These are phyloP conservation scores for Planococcus citri DNA, from an alignment of 1,140 invertebrate species.

Conservation along the genomic window DNA sequence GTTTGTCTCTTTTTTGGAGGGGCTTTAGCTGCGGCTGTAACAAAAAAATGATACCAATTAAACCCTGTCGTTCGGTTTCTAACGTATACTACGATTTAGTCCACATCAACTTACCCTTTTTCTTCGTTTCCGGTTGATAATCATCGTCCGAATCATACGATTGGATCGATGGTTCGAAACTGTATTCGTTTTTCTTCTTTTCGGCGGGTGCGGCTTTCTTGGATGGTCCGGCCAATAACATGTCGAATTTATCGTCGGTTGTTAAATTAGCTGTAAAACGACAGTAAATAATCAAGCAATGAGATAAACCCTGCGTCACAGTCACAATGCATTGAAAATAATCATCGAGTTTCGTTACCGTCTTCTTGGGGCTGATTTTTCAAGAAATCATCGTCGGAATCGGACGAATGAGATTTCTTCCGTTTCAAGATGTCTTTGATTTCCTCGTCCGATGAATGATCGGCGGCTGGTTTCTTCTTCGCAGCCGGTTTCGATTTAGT, in stretches of 20 bases:
- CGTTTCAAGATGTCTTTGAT: slow-evolving; percentile 17
- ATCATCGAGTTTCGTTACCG: background rate
- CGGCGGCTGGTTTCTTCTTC: background rate
- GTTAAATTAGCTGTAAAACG: background rate
- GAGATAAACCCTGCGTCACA: no score
- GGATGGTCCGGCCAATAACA: background rate
- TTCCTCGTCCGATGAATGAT: slow-evolving; percentile 9
- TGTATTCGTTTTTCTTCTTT: background rate
- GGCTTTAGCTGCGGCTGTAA: background rate
- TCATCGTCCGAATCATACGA: background rate
- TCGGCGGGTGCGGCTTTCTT: background rate
- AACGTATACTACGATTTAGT: no score
- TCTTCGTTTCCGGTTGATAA: background rate
- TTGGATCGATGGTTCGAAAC: background rate
- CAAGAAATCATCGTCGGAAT: background rate
- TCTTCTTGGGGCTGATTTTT: background rate
- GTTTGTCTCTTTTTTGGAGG: background rate
- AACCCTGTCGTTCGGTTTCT: no score
- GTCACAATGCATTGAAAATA: background rate
- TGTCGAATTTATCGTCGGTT: background rate
- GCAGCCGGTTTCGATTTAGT: background rate
- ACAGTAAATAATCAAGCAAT: background rate
- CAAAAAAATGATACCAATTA: no score
- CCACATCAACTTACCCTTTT: background rate
- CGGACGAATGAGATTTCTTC: slow-evolving; percentile 11